These are phyloP conservation scores for Mactromeris polynyma DNA, from an alignment of 2,888 invertebrate genomes.

Conservation along the genomic window DNA sequence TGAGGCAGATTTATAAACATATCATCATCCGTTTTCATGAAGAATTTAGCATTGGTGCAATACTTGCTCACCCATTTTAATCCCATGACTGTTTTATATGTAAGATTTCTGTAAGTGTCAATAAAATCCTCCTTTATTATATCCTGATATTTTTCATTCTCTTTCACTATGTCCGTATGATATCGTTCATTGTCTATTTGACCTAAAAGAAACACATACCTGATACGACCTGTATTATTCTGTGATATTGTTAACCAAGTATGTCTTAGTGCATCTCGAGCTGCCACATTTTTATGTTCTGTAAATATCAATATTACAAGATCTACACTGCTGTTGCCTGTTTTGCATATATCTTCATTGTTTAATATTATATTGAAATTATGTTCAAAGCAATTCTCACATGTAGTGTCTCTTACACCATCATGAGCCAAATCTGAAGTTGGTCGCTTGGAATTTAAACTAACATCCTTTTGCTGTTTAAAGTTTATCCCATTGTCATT, in stretches of 20 bases:
- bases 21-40: constrained; percentile 77
- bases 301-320: constrained; percentile 63
- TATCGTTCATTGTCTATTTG: constrained; percentile 21
- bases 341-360: constrained; percentile 60
- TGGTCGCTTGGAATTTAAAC: too few relatives aligned
- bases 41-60: constrained; percentile 64
- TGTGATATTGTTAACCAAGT: constrained; percentile 62
- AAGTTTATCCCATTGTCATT: too few relatives aligned
- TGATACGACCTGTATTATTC: constrained; percentile 59
- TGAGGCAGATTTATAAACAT: constrained; percentile 74
- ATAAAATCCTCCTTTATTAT: constrained; percentile 70
- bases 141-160: constrained; percentile 58
- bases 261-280: constrained; percentile 55
- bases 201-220: constrained; percentile 66
- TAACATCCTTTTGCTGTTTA: too few relatives aligned
- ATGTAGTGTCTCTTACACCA: constrained; percentile 41
- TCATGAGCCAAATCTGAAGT: too few relatives aligned
- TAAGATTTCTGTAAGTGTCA: constrained; percentile 68
- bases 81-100: constrained; percentile 70
- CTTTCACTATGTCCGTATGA: constrained; percentile 35
- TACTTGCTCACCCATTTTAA: constrained; percentile 66
- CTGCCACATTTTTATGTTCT: constrained; percentile 35
- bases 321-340: constrained; percentile 31
- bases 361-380: constrained; percentile 63
- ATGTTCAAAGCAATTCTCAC: constrained; percentile 64